Evolutionary conservation across 2,797 vertebrate genomes (phyloP), one percentile per base, ranked within the genome.

Genomic region (Falco columbarius): DNA sequence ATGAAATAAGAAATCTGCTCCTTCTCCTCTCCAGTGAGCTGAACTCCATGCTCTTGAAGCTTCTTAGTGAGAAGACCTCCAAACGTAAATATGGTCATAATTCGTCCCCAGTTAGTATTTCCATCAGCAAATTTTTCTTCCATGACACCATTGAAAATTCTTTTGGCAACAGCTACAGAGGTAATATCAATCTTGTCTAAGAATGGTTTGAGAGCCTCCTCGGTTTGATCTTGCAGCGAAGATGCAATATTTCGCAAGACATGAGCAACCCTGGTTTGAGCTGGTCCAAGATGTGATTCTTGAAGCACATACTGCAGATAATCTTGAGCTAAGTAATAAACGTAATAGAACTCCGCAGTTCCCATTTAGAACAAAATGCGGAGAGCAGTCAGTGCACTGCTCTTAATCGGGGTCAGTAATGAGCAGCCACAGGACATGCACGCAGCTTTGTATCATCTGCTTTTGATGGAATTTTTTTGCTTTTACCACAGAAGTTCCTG

Each of bases 51-150:
- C 49, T 63, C 84, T 34, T 93, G 96, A 30, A 98, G 97, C 66
- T 97, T 98, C 96, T 98, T 98, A 8, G 93, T 79, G 42, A 98
- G 96, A 49, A 98, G 91, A 49, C 98, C 98, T 61, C 97, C 98
- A 66, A 98, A 98, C 0, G 98, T 97, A 77, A 98, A 98, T 61
- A 98, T 86, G 32, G 98, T 98, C 90, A 96, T 97, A 62, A 98
- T 98, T 71, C 98, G 92, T 27, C 98, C 98, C 98, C 98, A 98
- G 96, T 98, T 98, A 47, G 97, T 91, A 73, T 96, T 81, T 52
- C 98, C 98, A 4, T 98, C 98, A 26, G 97, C 97, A 81, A 98
- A 98, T 49, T 98, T 97, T 51, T 97, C 94, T 8, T 97, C 95
- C 98, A 98, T 98, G 74, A 98, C 97, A 13, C 95, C 94, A 0